Evolutionary conservation across 2,797 vertebrate genomes (phyloP), one percentile per base, ranked within the genome.

Genomic region (Arnoldichthys spilopterus): DNA sequence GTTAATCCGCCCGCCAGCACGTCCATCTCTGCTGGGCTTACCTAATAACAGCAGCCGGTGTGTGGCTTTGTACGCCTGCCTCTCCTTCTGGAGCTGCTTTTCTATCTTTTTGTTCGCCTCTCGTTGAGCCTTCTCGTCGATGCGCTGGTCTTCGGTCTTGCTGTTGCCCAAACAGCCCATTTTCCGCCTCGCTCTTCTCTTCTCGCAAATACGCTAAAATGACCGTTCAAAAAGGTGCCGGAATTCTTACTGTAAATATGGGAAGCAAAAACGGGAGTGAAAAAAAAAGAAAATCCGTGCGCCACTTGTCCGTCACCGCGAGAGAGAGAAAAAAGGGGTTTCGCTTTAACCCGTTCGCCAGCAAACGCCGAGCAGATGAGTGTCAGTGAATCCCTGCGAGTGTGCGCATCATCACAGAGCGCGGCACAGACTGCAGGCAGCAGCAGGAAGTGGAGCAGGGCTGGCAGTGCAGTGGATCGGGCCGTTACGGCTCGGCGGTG

Each of bases 81-180:
- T 92, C 88, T 98, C 97, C 89, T 96, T 98, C 92, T 98, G 97
- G 85, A 99, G 91, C 92, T 98, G 97, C 87, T 96, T 97, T 92
- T 98, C 97, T 73, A 98, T 98, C 92, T 98, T 98, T 90, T 98
- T 99, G 94, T 99, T 98, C 79, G 97, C 96, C 92, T 99, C 97
- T 87, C 97, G 90, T 80, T 97, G 95, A 15, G 95, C 96, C 90
- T 98, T 99, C 86, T 99, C 97, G 85, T 98, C 96, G 85, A 97
- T 95, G 85, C 96, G 95, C 91, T 97, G 96, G 92, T 99, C 97
- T 83, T 99, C 97, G 4, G 97, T 94, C 84, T 98, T 94, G 90
- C 94, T 95, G 93, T 96, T 97, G 86, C 97, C 97, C 90, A 99
- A 92, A 93, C 97, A 98, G 88, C 97, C 97, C 97, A 98, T 98